These are phyloP conservation scores for Clivina fossor DNA, from an alignment of 2,888 invertebrate genomes.

Conservation along the genomic window DNA sequence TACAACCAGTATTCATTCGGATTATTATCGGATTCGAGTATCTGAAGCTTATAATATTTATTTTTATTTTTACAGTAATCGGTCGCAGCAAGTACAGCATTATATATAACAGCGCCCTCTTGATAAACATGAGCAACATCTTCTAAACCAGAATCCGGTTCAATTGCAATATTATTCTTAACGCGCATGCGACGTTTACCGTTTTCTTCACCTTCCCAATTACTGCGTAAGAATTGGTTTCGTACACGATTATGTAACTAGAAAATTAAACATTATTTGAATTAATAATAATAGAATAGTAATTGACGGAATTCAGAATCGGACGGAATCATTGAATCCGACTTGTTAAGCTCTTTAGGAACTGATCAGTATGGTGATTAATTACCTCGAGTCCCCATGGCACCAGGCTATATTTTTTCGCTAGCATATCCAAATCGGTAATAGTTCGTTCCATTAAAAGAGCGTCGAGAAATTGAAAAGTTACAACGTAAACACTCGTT, in stretches of 20 bases:
- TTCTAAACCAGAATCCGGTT: slow-evolving; percentile 25
- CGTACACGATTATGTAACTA: slow-evolving; percentile 19
- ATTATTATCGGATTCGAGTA: slow-evolving; percentile 21
- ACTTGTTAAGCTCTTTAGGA: no score
- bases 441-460: neutral
- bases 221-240: slow-evolving; percentile 4
- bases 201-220: slow-evolving; percentile 8
- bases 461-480: slow-evolving; percentile 12
- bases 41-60: slow-evolving; percentile 26
- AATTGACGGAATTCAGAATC: no score
- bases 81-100: slow-evolving; percentile 17
- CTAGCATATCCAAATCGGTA: neutral
- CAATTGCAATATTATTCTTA: slow-evolving; percentile 24
- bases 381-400: slow-evolving; percentile 22
- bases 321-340: no score
- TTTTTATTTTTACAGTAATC: slow-evolving; percentile 12
- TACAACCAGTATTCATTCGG: slow-evolving; percentile 27
- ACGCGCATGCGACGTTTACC: slow-evolving; percentile 20
- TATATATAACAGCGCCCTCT: slow-evolving; percentile 12
- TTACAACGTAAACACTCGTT: slow-evolving; percentile 17
- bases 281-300: neutral
- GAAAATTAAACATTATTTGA: neutral
- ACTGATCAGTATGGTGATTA: no score
- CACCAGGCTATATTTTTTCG: slow-evolving; percentile 11
- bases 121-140: slow-evolving; percentile 26